Evolutionary conservation across 2,797 vertebrate species (phyloP).

Genomic region (Manis pentadactyla): DNA sequence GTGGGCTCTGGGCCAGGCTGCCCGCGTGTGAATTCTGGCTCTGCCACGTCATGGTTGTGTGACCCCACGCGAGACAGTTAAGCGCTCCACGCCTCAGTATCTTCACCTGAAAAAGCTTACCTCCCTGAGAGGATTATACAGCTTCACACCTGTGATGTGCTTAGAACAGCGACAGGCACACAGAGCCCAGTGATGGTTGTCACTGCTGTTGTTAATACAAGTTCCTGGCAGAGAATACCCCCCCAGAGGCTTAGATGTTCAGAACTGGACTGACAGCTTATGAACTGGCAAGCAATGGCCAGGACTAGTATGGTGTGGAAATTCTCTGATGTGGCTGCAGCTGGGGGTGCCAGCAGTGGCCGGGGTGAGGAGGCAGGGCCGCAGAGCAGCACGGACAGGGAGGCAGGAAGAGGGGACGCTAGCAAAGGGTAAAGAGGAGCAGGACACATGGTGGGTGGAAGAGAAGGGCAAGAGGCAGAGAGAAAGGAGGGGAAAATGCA

Average conservation of each 20-base stretch:
- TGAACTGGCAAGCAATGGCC: rapidly evolving
- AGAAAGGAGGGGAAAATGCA: background rate
- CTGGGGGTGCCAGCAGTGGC: rapidly evolving
- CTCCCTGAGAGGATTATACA: background rate
- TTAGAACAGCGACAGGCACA: background rate
- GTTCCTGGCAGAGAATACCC: background rate
- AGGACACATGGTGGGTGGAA: no score
- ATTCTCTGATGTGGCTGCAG: background rate
- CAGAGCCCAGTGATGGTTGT: rapidly evolving
- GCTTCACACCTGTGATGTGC: background rate
- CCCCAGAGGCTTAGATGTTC: background rate
- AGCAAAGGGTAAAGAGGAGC: background rate
- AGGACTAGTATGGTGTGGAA: rapidly evolving
- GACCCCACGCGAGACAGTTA: background rate
- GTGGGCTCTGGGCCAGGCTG: background rate
- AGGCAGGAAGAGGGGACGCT: background rate
- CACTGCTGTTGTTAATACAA: background rate
- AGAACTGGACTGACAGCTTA: background rate
- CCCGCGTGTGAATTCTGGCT: background rate
- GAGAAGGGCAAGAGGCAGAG: background rate
- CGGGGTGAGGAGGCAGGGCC: background rate
- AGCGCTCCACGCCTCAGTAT: background rate
- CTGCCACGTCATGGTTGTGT: background rate
- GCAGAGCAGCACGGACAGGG: background rate
- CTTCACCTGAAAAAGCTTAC: background rate